Conservation (phyloP, 2,888 invertebrate genomes). For the Pachliopta kotzebuea region DNA sequence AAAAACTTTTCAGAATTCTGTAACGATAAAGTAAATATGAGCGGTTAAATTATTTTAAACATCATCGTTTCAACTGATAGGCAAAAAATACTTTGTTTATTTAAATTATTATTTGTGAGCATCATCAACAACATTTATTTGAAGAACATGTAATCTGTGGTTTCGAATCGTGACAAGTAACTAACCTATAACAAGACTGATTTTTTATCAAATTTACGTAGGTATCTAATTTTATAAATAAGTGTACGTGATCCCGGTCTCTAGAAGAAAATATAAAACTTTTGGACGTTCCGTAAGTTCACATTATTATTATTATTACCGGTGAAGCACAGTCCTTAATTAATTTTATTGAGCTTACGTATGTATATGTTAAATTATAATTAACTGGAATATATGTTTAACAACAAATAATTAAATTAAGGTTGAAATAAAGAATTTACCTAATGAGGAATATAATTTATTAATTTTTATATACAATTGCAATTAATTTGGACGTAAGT, state of each 20-base stretch:
- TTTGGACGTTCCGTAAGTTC: slow-evolving; percentile 20
- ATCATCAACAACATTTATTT: neutral
- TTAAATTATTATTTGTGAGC: neutral
- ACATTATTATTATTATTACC: neutral
- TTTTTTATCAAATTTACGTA: slow-evolving; percentile 50
- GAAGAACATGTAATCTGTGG: slow-evolving; percentile 31
- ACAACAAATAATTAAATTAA: slow-evolving; percentile 7
- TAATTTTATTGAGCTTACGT: neutral
- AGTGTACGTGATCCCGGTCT: slow-evolving; percentile 26
- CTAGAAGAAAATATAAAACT: slow-evolving; percentile 3
- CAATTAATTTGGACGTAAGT: too few relatives aligned
- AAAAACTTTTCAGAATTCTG: too few relatives aligned
- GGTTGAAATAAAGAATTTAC: too few relatives aligned
- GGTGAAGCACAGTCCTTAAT: neutral
- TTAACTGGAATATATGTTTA: slow-evolving; percentile 8
- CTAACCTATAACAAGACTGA: slow-evolving; percentile 67
- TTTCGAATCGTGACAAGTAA: slow-evolving; percentile 43
- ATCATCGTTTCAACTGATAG: too few relatives aligned
- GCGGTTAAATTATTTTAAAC: too few relatives aligned
- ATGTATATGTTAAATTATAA: neutral
- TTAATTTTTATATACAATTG: too few relatives aligned
- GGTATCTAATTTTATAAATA: slow-evolving; percentile 40
- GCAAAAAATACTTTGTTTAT: too few relatives aligned
- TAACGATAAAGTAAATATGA: too few relatives aligned
- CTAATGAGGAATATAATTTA: too few relatives aligned